Evolutionary conservation across 2,113 vertebrate species (phyloP).

Genomic region (Connochaetes taurinus): DNA sequence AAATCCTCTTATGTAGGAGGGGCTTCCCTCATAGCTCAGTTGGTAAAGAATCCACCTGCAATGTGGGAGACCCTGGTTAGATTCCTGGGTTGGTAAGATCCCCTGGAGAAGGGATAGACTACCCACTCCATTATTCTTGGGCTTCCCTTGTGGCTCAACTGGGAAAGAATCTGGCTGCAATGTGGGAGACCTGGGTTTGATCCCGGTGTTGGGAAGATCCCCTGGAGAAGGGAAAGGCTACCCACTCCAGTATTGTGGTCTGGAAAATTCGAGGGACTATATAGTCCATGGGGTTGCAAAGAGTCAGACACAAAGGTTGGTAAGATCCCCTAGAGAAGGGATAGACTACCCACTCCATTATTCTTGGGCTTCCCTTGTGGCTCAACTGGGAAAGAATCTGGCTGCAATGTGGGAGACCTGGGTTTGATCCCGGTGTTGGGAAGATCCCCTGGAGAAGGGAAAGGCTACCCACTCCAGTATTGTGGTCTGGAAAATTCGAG

Average conservation of each 20-base stretch:
- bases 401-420: not conserved
- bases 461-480: not conserved
- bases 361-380: not conserved
- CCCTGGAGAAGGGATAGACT: not conserved
- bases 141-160: not conserved
- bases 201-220: not conserved
- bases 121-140: not conserved
- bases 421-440: not conserved
- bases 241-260: not conserved
- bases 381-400: not conserved
- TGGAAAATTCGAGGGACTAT: fast-evolving
- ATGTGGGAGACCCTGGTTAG: not conserved
- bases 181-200: not conserved
- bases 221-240: not conserved
- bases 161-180: not conserved
- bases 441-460: not conserved
- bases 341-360: not conserved
- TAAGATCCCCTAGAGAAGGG: not conserved
- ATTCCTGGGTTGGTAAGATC: not conserved
- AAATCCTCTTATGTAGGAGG: not conserved
- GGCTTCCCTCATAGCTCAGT: not conserved
- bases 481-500: not conserved
- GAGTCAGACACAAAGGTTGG: not conserved
- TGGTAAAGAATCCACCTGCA: not conserved
- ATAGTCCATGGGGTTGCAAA: not conserved